phyloP scores from a whole-genome alignment of 2,888 invertebrate species.

The Macrophya alboannulata region DNA sequence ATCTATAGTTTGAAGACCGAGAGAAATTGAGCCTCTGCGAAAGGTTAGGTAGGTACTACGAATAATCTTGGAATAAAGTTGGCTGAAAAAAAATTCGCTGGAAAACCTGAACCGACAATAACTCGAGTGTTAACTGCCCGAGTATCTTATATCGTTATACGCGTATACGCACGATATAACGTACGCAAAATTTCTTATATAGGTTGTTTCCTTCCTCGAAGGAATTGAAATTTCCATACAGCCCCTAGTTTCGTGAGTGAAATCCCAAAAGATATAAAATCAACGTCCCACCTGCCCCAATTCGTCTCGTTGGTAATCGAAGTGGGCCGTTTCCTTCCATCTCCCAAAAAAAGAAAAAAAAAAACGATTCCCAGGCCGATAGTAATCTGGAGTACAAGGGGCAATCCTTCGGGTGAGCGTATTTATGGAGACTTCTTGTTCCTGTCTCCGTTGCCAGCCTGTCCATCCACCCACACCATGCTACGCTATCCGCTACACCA shows the following conservation, averaged over 20 bases:
- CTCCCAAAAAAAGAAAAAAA: constrained; percentile 54
- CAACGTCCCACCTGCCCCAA: constrained; percentile 66
- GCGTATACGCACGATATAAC: constrained; percentile 12
- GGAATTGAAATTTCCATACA: constrained; percentile 48
- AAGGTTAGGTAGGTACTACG: background rate
- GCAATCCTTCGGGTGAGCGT: constrained; percentile 61
- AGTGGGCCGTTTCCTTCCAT: constrained; percentile 64
- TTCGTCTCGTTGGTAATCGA: constrained; percentile 66
- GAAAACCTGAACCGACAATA: background rate
- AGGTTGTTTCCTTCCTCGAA: background rate
- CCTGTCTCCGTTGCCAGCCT: constrained; percentile 48
- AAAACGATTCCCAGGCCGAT: constrained; percentile 65
- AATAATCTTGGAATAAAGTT: background rate
- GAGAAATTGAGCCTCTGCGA: background rate
- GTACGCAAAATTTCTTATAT: background rate
- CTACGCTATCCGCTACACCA: constrained; percentile 20
- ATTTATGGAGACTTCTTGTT: constrained; percentile 57
- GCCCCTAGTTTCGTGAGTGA: constrained; percentile 43
- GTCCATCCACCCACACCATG: constrained; percentile 42
- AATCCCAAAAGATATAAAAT: constrained; percentile 63
- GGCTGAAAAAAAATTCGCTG: background rate
- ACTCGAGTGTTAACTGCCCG: background rate
- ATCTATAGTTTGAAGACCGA: constrained; percentile 14
- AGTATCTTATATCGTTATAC: background rate
- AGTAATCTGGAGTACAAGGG: constrained; percentile 65